These are phyloP conservation scores for Brachionus plicatilis DNA, from an alignment of 1,140 invertebrate species.

Conservation along the genomic window DNA sequence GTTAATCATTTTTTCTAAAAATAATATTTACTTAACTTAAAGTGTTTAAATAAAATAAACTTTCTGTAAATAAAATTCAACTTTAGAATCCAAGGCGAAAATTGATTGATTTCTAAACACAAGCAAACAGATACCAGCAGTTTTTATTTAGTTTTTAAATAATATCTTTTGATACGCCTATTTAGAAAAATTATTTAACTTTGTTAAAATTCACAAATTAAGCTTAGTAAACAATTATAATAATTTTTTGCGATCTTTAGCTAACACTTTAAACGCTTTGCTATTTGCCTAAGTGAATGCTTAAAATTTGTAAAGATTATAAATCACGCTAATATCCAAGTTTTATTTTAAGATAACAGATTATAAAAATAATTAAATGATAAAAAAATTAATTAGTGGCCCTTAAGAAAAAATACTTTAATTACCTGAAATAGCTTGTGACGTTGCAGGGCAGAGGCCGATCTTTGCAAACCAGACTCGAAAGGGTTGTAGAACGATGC, in stretches of 20 bases:
- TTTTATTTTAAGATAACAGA: not conserved
- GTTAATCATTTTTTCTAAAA: not conserved
- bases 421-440: conserved; percentile 39
- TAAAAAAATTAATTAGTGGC: not conserved
- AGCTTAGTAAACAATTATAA: too few species aligned
- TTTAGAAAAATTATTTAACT: too few species aligned
- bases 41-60: not conserved
- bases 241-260: too few species aligned
- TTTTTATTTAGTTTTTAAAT: too few species aligned
- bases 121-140: too few species aligned
- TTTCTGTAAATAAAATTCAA: not conserved
- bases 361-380: not conserved
- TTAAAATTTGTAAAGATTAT: not conserved
- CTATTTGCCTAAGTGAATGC: not conserved
- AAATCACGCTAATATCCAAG: not conserved
- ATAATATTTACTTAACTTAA: not conserved
- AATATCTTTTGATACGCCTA: too few species aligned
- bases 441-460: not conserved
- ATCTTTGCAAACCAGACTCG: not conserved
- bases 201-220: too few species aligned
- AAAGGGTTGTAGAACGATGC: conserved; percentile 31
- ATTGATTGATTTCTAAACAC: too few species aligned
- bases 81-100: not conserved
- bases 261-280: too few species aligned
- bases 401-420: not conserved